These are phyloP conservation scores for Geopemphigus sp. DNA, from an alignment of 1,140 invertebrate species.

Conservation along the genomic window DNA sequence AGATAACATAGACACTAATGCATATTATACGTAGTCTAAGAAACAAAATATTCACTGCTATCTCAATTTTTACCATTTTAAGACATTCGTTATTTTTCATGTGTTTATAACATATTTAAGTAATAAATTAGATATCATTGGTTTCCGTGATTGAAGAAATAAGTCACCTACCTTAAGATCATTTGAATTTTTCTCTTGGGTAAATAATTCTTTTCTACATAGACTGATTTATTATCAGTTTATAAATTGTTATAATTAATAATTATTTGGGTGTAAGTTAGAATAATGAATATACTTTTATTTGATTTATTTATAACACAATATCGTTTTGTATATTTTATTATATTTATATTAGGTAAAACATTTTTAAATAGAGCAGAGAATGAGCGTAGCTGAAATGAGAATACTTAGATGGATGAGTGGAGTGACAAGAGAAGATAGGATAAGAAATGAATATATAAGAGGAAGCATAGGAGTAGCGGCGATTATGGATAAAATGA, in stretches of 20 bases:
- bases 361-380: too few species aligned
- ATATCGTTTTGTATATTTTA: too few species aligned
- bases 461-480: too few species aligned
- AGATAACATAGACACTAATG: background rate
- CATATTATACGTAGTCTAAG: background rate
- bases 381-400: too few species aligned
- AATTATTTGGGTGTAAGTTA: background rate
- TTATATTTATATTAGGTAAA: too few species aligned
- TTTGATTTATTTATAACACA: too few species aligned
- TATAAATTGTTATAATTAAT: background rate
- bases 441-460: too few species aligned
- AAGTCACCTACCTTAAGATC: background rate
- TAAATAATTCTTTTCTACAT: background rate
- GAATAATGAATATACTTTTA: background rate
- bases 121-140: background rate
- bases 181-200: background rate
- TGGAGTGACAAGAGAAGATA: too few species aligned
- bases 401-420: too few species aligned
- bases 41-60: background rate
- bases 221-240: background rate
- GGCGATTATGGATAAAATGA: too few species aligned
- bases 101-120: background rate
- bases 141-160: background rate
- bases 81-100: conserved; percentile 3
- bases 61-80: background rate